phyloP scores from a whole-genome alignment of 2,888 invertebrate species.

The Branchipolynoe longqiensis region DNA sequence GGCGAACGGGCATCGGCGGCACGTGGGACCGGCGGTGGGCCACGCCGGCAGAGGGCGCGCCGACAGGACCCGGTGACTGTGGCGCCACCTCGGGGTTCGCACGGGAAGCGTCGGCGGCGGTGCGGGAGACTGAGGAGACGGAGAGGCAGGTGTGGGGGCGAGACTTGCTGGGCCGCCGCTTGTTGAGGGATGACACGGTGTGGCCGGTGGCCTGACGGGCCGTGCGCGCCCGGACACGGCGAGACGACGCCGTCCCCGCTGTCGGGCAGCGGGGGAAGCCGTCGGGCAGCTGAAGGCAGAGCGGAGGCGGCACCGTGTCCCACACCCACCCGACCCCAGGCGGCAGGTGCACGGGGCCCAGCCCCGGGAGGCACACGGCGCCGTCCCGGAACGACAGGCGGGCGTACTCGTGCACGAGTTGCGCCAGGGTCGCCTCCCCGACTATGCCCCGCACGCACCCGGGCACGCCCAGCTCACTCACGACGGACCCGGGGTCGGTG shows the following conservation, averaged over 20 bases:
- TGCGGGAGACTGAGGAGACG: neutral
- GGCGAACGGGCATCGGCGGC: neutral
- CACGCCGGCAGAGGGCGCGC: neutral
- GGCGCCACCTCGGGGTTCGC: neutral
- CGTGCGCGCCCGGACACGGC: constrained; percentile 9
- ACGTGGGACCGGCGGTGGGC: neutral
- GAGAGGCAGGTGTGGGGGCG: constrained; percentile 43
- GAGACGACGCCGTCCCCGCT: neutral
- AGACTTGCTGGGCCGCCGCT: neutral
- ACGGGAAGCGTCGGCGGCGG: neutral
- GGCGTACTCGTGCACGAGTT: constrained; percentile 24
- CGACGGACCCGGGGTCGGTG: neutral
- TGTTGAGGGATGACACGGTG: constrained; percentile 19
- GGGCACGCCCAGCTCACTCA: neutral
- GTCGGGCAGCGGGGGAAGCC: neutral
- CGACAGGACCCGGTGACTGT: neutral
- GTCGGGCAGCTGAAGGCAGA: constrained; percentile 20
- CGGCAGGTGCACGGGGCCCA: neutral
- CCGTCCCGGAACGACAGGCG: constrained; percentile 12
- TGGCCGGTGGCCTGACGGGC: neutral
- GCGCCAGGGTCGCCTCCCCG: neutral
- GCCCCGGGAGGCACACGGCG: neutral
- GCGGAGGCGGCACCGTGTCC: constrained; percentile 16
- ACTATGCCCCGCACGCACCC: constrained; percentile 11
- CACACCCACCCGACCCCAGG: constrained; percentile 41